Evolutionary conservation across 37 sponge, comb jelly and placozoan species (phyloP).

Genomic region (Beroe forskalii): DNA sequence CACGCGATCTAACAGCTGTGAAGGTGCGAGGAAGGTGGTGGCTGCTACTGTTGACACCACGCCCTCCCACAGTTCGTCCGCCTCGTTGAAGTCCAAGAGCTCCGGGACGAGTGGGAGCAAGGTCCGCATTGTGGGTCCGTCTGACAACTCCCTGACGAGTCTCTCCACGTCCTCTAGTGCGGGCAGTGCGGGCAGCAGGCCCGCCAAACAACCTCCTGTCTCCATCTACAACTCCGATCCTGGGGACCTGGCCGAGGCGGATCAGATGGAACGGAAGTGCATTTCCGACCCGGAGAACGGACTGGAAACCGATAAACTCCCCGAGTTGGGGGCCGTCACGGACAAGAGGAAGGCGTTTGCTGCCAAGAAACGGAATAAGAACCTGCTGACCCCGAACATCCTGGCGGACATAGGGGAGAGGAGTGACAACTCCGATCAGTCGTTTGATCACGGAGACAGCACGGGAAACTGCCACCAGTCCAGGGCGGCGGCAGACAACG

Average conservation of each 20-base stretch:
- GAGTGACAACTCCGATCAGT: conserved; percentile 61
- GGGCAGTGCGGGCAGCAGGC: neutral
- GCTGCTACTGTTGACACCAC: neutral
- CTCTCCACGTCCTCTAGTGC: neutral
- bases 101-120: conserved; percentile 14
- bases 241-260: neutral
- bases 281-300: neutral
- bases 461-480: neutral
- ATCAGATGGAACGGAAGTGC: neutral
- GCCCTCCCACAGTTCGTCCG: neutral
- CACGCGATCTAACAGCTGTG: neutral
- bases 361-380: neutral
- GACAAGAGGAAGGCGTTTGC: conserved; percentile 38
- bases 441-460: conserved; percentile 57
- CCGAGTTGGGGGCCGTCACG: neutral
- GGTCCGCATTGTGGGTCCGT: neutral
- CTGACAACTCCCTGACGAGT: neutral
- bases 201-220: neutral
- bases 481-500: neutral
- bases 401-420: conserved; percentile 58
- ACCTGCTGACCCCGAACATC: conserved; percentile 38
- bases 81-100: conserved; percentile 9
- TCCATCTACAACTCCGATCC: conserved; percentile 9
- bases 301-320: neutral
- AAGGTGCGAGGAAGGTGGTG: neutral